These are phyloP conservation scores for Hirtodrosophila alboralis DNA, from an alignment of 2,888 invertebrate genomes.

Conservation along the genomic window DNA sequence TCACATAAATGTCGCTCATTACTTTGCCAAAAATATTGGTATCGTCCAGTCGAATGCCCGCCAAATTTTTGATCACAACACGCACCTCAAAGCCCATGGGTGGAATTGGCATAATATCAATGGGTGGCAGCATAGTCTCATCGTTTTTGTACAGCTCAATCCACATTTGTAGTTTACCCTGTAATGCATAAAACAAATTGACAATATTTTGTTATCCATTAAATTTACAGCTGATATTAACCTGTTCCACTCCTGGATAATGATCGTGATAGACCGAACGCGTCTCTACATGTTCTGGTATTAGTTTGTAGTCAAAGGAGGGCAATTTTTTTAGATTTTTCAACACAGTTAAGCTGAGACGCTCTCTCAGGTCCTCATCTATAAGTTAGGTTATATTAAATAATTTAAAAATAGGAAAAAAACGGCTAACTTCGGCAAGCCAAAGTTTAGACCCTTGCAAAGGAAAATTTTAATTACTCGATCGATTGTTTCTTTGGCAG, in stretches of 20 bases:
- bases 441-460: too few species aligned
- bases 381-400: too few species aligned
- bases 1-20: conserved; percentile 91
- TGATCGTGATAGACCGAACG: conserved; percentile 90
- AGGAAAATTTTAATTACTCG: too few species aligned
- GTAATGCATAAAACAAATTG: neutral
- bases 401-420: too few species aligned
- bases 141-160: conserved; percentile 91
- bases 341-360: conserved; percentile 90
- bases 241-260: conserved; percentile 90
- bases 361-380: conserved; percentile 87
- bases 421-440: too few species aligned
- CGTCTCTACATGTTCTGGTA: conserved; percentile 97
- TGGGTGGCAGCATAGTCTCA: conserved; percentile 87
- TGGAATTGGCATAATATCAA: conserved; percentile 90
- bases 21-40: conserved; percentile 89
- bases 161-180: conserved; percentile 97
- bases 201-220: too few species aligned
- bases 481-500: too few species aligned
- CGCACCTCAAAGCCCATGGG: conserved; percentile 89
- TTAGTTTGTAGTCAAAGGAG: conserved; percentile 90
- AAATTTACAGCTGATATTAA: too few species aligned
- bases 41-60: conserved; percentile 88
- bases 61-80: conserved; percentile 88
- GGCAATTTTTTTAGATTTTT: conserved; percentile 91